Evolutionary conservation across 2,113 vertebrate species (phyloP), one percentile per base, ranked within the genome.

Genomic region (Sceloporus undulatus): DNA sequence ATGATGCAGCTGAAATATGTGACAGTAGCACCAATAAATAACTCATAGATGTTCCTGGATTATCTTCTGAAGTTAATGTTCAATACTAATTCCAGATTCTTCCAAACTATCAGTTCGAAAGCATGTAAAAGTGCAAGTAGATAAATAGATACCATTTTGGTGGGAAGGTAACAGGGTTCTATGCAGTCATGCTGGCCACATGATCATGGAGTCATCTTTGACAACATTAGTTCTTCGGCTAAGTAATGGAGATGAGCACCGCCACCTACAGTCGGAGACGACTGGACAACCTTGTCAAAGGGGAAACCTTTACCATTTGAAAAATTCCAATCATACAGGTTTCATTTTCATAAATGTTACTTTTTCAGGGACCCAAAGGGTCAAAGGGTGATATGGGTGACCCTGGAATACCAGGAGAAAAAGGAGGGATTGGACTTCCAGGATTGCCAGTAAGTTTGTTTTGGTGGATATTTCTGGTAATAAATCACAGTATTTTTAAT

Each of bases 311-410:
- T 48, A 48, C 42, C 42, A 5, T 48, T 48, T 48, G 3, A 66
- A 19, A 34, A 66, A 18, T 66, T 5, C 65, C 1, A 74, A 19
- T 85, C 27, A 86, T 90, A 73, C 42, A 6, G 2, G 9, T 48
- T 38, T 91, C 7, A 79, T 38, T 92, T 86, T 48, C 87, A 81
- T 66, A 76, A 52, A 11, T 71, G 0, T 95, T 65, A 54, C 3
- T 93, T 86, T 94, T 96, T 88, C 87, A 99, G 99, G 99, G 99
- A 84, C 98, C 97, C 92, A 99, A 98, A 96, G 99, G 99, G 62
- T 98, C 98, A 62, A 99, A 98, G 92, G 99, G 99, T 85, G 98
- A 99, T 91, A 93, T 96, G 92, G 99, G 99, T 87, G 98, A 98
- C 93, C 95, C 98, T 21, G 99, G 99, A 82, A 96, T 96, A 52